Base-by-base conservation (phyloP, 2,888 invertebrate species). In the Thumatha senex region DNA sequence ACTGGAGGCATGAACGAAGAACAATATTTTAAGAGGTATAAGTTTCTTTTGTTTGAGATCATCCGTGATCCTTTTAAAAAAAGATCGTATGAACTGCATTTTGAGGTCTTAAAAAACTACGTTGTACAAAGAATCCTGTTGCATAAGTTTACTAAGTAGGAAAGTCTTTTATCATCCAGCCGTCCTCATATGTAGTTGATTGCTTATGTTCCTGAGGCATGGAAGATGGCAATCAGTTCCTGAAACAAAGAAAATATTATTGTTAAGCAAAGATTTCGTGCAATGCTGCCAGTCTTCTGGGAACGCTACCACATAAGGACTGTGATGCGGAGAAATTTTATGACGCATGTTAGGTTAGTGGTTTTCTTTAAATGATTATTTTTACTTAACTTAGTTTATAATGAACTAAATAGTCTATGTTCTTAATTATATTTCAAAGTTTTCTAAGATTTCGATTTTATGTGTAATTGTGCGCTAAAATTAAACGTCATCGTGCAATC, bases 1-100 rank as follows among this genome's bases (percentile, higher is more conserved):
- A 96, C 96, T 95, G 13, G 96, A 96, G 39, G 95, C 94, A 84
- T 96, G 95, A 51, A 96, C 95, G 77, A 96, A 96, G 81, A 96
- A 96, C 62, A 96, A 90, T 65, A 96, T 86, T 81, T 96, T 96
- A 52, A 96, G 80, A 1, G 96, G 95, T 61, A 96, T 87, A 36
- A 96, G 87, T 78, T 96, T 94, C 80, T 94, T 95, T 75, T 94
- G 94, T 70, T 92, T 93, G 69, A 96, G 93, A 82, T 96, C 96
- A 70, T 95, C 93, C 56, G 92, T 85, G 74, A 95, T 94, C 73
- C 95, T 86, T 70, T 92, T 90, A 75, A 94, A 94, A 76, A 95
- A 95, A 55, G 92, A 90, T 57, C 93, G 92, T 65, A 94, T 59
- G 71, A 93, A 92, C 83, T 92, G 92, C 92, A 93, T 93, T 78